Evolutionary conservation across 2,888 invertebrate genomes (phyloP).

Genomic region (Drosophila mimetica): DNA sequence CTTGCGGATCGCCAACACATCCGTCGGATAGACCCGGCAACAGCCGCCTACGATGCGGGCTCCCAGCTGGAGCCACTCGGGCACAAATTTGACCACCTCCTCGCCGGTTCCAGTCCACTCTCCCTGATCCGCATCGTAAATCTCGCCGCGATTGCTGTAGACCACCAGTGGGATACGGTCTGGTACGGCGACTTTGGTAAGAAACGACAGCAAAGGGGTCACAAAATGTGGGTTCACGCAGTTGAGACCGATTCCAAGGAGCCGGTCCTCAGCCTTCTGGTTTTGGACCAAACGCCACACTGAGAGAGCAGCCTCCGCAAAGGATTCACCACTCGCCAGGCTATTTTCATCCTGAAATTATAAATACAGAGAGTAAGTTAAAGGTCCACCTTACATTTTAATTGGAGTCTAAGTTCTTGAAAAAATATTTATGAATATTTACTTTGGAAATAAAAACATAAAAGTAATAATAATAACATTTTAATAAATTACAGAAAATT

Average conservation of each 20-base stretch:
- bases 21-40: conserved; percentile 93
- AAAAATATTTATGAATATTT: not conserved
- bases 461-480: too few species aligned
- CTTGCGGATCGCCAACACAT: conserved; percentile 90
- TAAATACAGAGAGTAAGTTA: too few species aligned
- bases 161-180: conserved; percentile 90
- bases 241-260: conserved; percentile 95
- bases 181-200: conserved; percentile 81
- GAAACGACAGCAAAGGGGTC: conserved; percentile 86
- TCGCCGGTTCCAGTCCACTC: conserved; percentile 88
- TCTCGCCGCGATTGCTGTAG: conserved; percentile 94
- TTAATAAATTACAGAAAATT: too few species aligned
- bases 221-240: conserved; percentile 90
- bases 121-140: conserved; percentile 73
- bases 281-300: conserved; percentile 87
- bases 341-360: conserved; percentile 85
- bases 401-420: not conserved
- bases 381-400: not conserved
- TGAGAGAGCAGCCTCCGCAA: conserved; percentile 89
- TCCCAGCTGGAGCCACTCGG: conserved; percentile 92
- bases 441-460: too few species aligned
- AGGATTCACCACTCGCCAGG: conserved; percentile 92
- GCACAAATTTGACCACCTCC: conserved; percentile 86
- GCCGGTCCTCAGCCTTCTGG: conserved; percentile 86
- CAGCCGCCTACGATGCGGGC: conserved; percentile 95